These are phyloP conservation scores for Falco columbarius DNA, from an alignment of 2,797 vertebrate species.

Conservation along the genomic window DNA sequence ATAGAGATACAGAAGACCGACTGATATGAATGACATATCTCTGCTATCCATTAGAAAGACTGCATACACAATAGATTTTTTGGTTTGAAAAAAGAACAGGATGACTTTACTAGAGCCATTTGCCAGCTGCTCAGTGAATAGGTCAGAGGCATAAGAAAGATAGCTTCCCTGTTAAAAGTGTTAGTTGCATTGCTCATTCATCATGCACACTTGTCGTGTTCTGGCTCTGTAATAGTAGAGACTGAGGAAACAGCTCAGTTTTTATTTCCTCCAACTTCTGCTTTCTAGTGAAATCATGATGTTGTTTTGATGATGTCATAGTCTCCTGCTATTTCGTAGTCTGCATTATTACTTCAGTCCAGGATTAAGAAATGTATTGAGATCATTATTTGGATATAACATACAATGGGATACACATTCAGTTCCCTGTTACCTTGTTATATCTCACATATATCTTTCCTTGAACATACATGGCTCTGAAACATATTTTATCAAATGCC, in stretches of 20 bases:
- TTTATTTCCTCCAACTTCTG: neutral
- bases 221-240: neutral
- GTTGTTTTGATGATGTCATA: conserved; percentile 23
- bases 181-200: conserved; percentile 25
- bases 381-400: neutral
- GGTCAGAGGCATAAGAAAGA: conserved; percentile 63
- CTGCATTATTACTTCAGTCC: neutral
- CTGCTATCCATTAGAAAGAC: conserved; percentile 67
- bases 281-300: neutral
- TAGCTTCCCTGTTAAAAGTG: conserved; percentile 23
- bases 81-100: conserved; percentile 48
- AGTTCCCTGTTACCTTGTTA: neutral
- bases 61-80: conserved; percentile 67
- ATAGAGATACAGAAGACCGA: conserved; percentile 65
- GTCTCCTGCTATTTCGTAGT: neutral
- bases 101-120: conserved; percentile 66
- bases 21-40: conserved; percentile 69
- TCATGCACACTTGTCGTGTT: neutral
- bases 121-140: conserved; percentile 71
- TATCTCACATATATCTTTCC: neutral
- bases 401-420: neutral
- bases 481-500: conserved; percentile 33
- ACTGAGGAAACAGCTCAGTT: neutral
- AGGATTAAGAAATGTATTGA: neutral
- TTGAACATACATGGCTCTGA: neutral